Evolutionary conservation across 2,113 vertebrate genomes (phyloP), one percentile per base, ranked within the genome.

Genomic region (Percina caprodes): DNA sequence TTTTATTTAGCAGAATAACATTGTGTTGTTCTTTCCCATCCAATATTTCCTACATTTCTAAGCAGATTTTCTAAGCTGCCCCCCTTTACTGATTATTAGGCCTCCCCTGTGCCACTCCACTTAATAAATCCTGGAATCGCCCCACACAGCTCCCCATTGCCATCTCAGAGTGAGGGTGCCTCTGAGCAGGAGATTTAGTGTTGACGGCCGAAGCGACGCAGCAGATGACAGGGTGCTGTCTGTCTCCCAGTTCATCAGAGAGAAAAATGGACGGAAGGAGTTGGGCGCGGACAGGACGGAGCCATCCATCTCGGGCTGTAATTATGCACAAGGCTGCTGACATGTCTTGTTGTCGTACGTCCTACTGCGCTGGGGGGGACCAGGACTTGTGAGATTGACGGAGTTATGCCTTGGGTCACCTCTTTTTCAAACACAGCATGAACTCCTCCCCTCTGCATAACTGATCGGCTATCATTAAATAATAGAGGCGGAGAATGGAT

Each of bases 151-250:
- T 26, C 59, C 66, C 23, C 15, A 21, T 16, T 26, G 26, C 54
- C 60, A 48, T 62, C 35, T 51, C 12, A 4, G 26, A 61, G 51
- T 11, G 45, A 58, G 86, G 86, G 89, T 89, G 89, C 88, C 91
- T 89, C 87, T 91, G 90, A 92, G 79, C 60, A 9, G 79, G 76
- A 92, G 92, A 94, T 94, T 93, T 93, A 91, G 76, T 74, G 59
- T 83, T 54, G 76, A 77, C 66, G 74, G 86, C 73, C 30, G 74
- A 73, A 67, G 83, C 79, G 13, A 81, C 19, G 61, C 69, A 11
- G 58, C 62, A 79, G 88, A 92, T 90, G 92, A 93, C 92, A 91
- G 89, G 86, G 75, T 48, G 88, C 88, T 80, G 84, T 93, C 88
- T 71, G 65, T 66, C 82, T 78, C 80, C 62, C 91, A 84, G 55